Percentiles rank a stretch among this genome's conserved stretches.
Conservation (phyloP, 2,888 invertebrate species). For the Alitta virens region DNA sequence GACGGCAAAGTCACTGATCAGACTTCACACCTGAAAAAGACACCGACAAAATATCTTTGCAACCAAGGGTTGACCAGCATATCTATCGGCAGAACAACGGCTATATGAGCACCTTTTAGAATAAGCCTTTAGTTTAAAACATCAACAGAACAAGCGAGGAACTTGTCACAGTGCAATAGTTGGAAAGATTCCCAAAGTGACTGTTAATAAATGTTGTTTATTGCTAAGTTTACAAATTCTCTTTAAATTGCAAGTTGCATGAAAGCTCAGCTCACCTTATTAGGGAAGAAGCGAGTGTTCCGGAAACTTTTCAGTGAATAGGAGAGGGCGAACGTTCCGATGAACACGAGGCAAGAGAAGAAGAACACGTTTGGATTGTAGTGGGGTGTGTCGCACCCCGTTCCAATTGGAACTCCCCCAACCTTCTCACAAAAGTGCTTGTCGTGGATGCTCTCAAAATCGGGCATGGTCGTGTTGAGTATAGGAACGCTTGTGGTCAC, state of each 20-base stretch:
- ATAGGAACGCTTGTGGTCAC: no score
- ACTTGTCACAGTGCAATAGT: no score
- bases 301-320: slow-evolving; percentile 88
- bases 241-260: no score
- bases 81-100: background rate
- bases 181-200: no score
- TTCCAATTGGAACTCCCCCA: slow-evolving; percentile 22
- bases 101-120: no score
- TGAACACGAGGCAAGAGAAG: slow-evolving; percentile 88
- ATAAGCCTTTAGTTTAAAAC: no score
- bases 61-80: no score
- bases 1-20: slow-evolving; percentile 94
- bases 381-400: slow-evolving; percentile 22
- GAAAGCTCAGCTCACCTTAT: no score
- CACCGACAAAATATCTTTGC: background rate
- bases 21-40: slow-evolving; percentile 72
- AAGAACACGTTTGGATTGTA: slow-evolving; percentile 75
- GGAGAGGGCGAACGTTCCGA: slow-evolving; percentile 87
- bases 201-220: background rate
- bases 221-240: background rate
- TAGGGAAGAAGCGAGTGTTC: slow-evolving; percentile 87
- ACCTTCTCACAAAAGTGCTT: background rate
- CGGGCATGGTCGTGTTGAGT: no score
- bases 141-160: no score
- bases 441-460: no score